Base-by-base conservation (phyloP, 1,140 invertebrate genomes). In the Anagrus nilaparvatae region DNA sequence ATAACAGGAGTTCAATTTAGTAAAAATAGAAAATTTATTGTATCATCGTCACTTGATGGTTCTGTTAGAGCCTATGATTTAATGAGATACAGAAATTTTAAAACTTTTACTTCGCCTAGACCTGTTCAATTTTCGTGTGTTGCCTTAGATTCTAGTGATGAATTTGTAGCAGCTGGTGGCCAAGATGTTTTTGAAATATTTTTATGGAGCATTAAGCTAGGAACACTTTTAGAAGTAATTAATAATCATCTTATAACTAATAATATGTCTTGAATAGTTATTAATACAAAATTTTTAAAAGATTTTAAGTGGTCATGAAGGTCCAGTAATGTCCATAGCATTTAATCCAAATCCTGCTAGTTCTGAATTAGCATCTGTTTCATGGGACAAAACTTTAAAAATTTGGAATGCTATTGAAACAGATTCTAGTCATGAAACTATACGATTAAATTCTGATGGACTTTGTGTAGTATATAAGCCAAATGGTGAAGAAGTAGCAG, bases 41-140 rank as follows among this genome's bases (percentile, higher is more conserved):
- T 97, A 0, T 93, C 92, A 1, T 74, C 84, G 1, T 97, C 92
- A 0, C 59, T 94, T 3, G 95, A 98, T 73, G 95, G 96, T 7
- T 97, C 95, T 10, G 88, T 96, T 0, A 66, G 95, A 56, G 94
- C 93, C 6, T 97, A 88, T 69, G 95, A 98, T 73, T 65, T 97
- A 21, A 81, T 76, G 7, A 79, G 87, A 76, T 98, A 98, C 67
- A 84, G 94, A 39, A 98, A 98, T 66, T 98, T 98, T 68, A 78
- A 90, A 47, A 98, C 95, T 1, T 82, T 97, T 37, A 91, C 92
- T 0, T 87, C 90, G 0, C 88, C 91, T 0, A 72, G 78, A 47
- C 83, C 89, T 0, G 86, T 86, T 0, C 94, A 98, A 67, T 96
- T 99, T 64, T 78, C 81, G n/a, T 92, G 87, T 60, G 71, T 97